Conservation (phyloP, 2,113 vertebrate species). For the Lutjanus erythropterus region DNA sequence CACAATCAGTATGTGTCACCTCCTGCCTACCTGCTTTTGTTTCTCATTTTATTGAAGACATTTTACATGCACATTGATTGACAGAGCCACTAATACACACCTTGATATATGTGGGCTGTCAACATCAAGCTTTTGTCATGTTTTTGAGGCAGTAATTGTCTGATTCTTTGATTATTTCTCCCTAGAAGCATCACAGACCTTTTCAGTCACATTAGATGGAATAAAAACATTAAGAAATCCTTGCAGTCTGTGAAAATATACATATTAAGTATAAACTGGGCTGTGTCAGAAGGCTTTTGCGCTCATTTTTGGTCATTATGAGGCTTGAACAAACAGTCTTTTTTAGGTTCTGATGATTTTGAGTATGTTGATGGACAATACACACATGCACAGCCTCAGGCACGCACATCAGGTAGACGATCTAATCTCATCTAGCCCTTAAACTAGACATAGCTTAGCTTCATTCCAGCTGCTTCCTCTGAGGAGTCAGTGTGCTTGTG, state of each 20-base stretch:
- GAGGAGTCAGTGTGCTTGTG: neutral
- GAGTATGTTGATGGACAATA: neutral
- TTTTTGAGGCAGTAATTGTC: neutral
- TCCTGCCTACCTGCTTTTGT: conserved; percentile 8
- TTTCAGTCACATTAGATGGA: conserved; percentile 7
- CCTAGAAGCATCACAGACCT: neutral
- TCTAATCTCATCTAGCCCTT: conserved; percentile 1
- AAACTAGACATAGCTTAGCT: conserved; percentile 1
- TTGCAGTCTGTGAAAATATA: neutral
- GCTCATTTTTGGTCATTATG: neutral
- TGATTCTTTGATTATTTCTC: conserved; percentile 14
- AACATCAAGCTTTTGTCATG: neutral
- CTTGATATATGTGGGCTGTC: neutral
- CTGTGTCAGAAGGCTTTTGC: neutral
- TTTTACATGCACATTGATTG: conserved; percentile 14
- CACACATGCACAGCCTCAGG: neutral
- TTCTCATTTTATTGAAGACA: conserved; percentile 9
- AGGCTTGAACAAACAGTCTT: neutral
- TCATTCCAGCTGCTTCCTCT: conserved; percentile 5
- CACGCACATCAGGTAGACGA: conserved; percentile 1
- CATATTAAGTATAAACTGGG: neutral
- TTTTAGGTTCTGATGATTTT: no score
- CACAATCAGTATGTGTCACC: conserved; percentile 2
- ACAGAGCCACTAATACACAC: conserved; percentile 16
- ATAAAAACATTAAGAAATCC: neutral